Percentiles rank a stretch among this genome's conserved stretches.
Evolutionary conservation across 1,140 invertebrate species (phyloP).

Genomic region (Sarcophaga bullata): DNA sequence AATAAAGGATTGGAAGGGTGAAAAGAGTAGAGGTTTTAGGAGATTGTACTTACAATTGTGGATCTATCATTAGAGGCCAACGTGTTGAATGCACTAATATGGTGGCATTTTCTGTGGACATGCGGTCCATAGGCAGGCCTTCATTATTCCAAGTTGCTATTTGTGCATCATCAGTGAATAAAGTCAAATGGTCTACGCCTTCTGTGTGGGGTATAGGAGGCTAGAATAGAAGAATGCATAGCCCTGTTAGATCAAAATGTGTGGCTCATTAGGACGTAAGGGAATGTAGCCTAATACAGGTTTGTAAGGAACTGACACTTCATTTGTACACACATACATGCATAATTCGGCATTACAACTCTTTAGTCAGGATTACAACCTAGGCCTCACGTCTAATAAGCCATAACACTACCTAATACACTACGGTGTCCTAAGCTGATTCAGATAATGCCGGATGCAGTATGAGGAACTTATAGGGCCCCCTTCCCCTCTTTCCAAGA

Average conservation of each 20-base stretch:
- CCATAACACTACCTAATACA: no score
- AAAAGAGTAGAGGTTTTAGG: not conserved
- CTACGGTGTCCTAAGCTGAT: no score
- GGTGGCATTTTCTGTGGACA: constrained; percentile 96
- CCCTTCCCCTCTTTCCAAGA: no score
- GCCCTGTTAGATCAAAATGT: not conserved
- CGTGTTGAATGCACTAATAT: constrained; percentile 90
- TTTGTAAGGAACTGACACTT: no score
- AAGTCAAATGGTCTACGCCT: constrained; percentile 80
- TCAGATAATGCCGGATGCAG: no score
- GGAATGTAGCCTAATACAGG: no score
- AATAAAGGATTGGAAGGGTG: not conserved
- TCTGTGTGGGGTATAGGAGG: constrained; percentile 83
- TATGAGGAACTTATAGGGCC: no score
- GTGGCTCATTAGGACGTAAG: not conserved
- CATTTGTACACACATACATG: no score
- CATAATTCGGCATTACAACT: no score
- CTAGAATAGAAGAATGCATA: constrained; percentile 56
- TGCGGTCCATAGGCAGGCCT: constrained; percentile 89
- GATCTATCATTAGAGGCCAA: constrained; percentile 97
- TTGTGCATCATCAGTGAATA: constrained; percentile 91
- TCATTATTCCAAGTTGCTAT: constrained; percentile 96
- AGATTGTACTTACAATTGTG: constrained; percentile 71
- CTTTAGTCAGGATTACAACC: no score
- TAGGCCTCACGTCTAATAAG: no score